Base-by-base conservation (phyloP, 2,888 invertebrate species). In the Megamerina dolium region DNA sequence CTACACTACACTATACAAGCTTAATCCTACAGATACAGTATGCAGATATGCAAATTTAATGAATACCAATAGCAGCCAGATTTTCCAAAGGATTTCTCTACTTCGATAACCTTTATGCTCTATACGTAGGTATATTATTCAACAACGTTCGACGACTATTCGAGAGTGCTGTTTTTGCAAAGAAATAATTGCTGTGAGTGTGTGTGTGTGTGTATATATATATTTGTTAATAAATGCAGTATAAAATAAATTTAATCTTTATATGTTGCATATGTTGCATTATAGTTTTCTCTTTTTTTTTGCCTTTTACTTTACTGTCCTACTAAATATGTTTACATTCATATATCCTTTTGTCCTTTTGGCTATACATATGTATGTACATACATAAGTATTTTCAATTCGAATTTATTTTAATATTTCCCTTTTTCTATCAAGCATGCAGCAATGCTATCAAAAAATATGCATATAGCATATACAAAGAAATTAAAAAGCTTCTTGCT, bases 31-130 rank as follows among this genome's bases (percentile, higher is more conserved):
- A 8, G 23, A 21, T 16, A 27, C 31, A 37, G 43, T 36, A 46
- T 23, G 32, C 19, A 33, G 43, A 40, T 45, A 45, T 48, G 48
- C 45, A 48, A 48, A 48, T 48, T 48, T 48, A 48, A 48, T 48
- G 48, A 45, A 42, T 41, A 32, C 32, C 42, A 48, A 41, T 35
- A 37, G 44, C 43, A 38, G 9, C 8, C 10, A 16, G 32, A 17
- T 16, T 32, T 14, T 14, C 4, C 18, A 37, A 37, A 37, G 37
- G 23, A 23, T 23, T 23, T 23, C 8, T 23, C 10, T n/a, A n/a
- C 4, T 40, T 26, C 13, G 21, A n/a, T 5, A 14, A 27, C 13
- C 30, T 40, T 18, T 9, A 2, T 20, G 34, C 3, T n/a, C 12
- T 13, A 16, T 23, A 13, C 20, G 9, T 23, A 16, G 29, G 17